These are phyloP conservation scores for Sthenelais limicola DNA, from an alignment of 2,888 invertebrate species.

Conservation along the genomic window DNA sequence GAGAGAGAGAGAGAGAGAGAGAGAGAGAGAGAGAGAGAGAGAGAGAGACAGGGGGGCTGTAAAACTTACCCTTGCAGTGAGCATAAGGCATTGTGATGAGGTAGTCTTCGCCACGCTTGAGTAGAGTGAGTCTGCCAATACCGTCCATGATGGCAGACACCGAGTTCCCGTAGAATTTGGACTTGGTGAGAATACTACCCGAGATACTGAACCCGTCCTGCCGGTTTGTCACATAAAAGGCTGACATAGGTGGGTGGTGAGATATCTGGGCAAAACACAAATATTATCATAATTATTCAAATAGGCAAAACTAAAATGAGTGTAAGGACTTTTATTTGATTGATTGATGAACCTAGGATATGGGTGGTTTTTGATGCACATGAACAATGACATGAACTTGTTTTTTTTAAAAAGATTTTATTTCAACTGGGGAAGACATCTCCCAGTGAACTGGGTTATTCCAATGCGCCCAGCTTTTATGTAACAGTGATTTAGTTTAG, in stretches of 20 bases:
- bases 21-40: slow-evolving; percentile 78
- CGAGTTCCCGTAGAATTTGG: slow-evolving; percentile 97
- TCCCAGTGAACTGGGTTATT: no score
- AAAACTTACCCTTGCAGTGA: slow-evolving; percentile 82
- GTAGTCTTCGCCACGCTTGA: slow-evolving; percentile 92
- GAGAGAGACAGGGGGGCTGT: background rate
- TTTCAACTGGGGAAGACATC: no score
- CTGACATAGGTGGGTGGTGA: slow-evolving; percentile 94
- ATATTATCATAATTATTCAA: no score
- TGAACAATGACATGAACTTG: no score
- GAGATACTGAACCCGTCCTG: slow-evolving; percentile 93
- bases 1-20: no score
- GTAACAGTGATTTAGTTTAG: no score
- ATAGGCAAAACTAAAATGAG: no score
- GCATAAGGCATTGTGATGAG: slow-evolving; percentile 93
- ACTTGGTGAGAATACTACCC: slow-evolving; percentile 91
- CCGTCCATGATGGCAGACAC: slow-evolving; percentile 95
- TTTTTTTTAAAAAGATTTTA: no score
- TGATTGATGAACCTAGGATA: no score
- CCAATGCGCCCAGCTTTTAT: no score
- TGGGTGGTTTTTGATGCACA: no score
- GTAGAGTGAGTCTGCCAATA: slow-evolving; percentile 84
- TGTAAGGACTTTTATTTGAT: no score
- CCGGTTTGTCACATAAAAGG: slow-evolving; percentile 93
- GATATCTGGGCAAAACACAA: slow-evolving; percentile 82